Conservation (phyloP, 2,888 invertebrate species). For the Xanthia icteritia region DNA sequence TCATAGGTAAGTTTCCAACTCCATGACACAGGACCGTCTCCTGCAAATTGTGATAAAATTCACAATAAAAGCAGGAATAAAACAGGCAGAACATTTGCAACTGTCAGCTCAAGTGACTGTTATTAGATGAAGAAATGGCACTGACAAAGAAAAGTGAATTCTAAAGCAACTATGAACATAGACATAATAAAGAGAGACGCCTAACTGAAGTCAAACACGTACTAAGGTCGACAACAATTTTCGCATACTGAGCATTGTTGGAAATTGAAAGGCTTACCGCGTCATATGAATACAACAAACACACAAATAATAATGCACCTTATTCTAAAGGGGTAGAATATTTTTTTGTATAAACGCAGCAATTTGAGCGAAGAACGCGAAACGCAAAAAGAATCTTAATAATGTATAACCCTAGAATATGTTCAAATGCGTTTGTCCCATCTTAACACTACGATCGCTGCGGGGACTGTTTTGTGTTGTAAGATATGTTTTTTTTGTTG, state of each 20-base stretch:
- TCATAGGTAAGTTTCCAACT: neutral
- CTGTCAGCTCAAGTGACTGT: conserved; percentile 56
- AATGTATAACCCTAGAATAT: conserved; percentile 73
- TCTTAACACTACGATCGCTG: conserved; percentile 56
- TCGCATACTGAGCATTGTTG: conserved; percentile 84
- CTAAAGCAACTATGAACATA: conserved; percentile 67
- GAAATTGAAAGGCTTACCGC: conserved; percentile 82
- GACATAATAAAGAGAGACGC: conserved; percentile 69
- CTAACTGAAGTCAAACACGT: conserved; percentile 77
- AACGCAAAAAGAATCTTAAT: conserved; percentile 80
- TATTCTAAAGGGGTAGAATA: conserved; percentile 51
- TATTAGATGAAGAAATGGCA: conserved; percentile 61
- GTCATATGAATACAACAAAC: conserved; percentile 69
- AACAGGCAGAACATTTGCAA: conserved; percentile 51
- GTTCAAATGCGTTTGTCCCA: conserved; percentile 72
- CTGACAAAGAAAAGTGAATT: conserved; percentile 70
- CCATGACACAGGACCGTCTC: neutral
- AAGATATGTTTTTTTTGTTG: conserved; percentile 8
- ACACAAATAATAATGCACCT: conserved; percentile 61
- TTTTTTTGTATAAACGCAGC: conserved; percentile 40
- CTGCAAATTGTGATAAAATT: conserved; percentile 26
- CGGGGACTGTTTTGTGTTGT: conserved; percentile 20
- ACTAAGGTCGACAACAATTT: conserved; percentile 84
- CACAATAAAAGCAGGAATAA: conserved; percentile 49
- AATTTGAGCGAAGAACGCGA: conserved; percentile 51